phyloP scores from a whole-genome alignment of 1,140 invertebrate species.

The Potamilus streckersoni region DNA sequence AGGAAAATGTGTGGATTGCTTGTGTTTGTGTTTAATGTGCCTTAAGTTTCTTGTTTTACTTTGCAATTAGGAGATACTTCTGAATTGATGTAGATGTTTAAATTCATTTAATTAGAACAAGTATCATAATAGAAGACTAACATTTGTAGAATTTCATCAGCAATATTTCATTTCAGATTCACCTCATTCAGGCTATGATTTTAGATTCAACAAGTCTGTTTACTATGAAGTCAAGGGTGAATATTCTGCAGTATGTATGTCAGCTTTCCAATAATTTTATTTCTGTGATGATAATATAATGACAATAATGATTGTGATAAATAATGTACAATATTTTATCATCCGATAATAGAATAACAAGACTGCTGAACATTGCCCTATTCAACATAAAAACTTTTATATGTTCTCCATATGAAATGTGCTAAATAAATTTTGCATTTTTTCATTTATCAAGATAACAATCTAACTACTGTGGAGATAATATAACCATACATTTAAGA shows the following conservation, averaged over 20 bases:
- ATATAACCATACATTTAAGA: no score
- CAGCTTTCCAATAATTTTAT: background rate
- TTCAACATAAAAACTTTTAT: background rate
- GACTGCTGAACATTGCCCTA: background rate
- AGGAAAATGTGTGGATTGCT: no score
- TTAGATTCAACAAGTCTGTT: constrained; percentile 40
- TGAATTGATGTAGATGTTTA: constrained; percentile 6
- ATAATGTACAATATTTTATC: background rate
- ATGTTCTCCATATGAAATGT: background rate
- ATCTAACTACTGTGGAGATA: no score
- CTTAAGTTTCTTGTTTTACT: no score
- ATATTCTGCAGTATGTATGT: constrained; percentile 46
- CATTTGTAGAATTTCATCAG: background rate
- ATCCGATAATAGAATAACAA: background rate
- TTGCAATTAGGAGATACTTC: no score
- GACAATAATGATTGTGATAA: background rate
- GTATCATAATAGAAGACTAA: background rate
- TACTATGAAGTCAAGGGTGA: constrained; percentile 30
- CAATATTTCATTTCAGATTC: constrained; percentile 1
- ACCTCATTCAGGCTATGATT: constrained; percentile 41
- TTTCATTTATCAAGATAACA: no score
- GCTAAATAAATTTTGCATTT: background rate
- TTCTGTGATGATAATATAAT: background rate
- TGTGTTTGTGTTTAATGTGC: no score
- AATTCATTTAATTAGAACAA: background rate